A percentile compares a stretch with the other conserved stretches of the same genome.
These are phyloP conservation scores for Polietes domitor DNA, from an alignment of 2,888 invertebrate species.

Conservation along the genomic window DNA sequence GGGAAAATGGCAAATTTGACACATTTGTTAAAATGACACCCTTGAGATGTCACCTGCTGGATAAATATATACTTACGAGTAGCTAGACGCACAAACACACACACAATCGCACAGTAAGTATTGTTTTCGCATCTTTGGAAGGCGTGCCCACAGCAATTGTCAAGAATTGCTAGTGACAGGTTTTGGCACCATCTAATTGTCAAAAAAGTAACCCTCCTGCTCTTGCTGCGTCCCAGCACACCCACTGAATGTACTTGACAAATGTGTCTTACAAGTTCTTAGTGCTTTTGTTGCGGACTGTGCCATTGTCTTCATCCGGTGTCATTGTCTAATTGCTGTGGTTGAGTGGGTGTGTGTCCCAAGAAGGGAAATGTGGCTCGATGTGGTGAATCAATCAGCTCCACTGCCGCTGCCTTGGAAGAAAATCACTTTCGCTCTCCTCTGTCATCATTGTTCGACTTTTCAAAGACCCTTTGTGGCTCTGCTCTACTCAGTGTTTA, in stretches of 20 bases:
- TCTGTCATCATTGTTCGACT: neutral
- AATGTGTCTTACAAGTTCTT: conserved; percentile 3
- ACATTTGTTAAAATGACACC: conserved; percentile 65
- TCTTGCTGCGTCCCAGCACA: neutral
- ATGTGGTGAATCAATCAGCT: conserved; percentile 62
- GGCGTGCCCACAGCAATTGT: conserved; percentile 50
- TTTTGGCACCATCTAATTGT: conserved; percentile 56
- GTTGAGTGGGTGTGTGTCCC: conserved; percentile 5
- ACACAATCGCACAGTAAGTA: neutral
- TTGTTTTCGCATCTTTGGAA: conserved; percentile 21
- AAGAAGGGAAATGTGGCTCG: conserved; percentile 57
- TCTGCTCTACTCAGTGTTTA: conserved; percentile 57
- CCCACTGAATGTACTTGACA: neutral
- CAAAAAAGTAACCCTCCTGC: conserved; percentile 34
- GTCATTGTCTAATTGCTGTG: conserved; percentile 56
- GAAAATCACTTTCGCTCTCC: neutral
- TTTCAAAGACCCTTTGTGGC: conserved; percentile 51
- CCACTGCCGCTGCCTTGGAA: conserved; percentile 6
- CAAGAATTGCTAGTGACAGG: conserved; percentile 52
- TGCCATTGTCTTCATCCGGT: conserved; percentile 53
- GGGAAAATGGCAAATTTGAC: conserved; percentile 67
- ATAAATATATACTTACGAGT: neutral
- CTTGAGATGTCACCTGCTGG: conserved; percentile 61
- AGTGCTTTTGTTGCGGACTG: conserved; percentile 32
- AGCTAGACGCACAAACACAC: conserved; percentile 4